Evolutionary conservation across 2,797 vertebrate genomes (phyloP), one percentile per base, ranked within the genome.

Genomic region (Oreortyx pictus): DNA sequence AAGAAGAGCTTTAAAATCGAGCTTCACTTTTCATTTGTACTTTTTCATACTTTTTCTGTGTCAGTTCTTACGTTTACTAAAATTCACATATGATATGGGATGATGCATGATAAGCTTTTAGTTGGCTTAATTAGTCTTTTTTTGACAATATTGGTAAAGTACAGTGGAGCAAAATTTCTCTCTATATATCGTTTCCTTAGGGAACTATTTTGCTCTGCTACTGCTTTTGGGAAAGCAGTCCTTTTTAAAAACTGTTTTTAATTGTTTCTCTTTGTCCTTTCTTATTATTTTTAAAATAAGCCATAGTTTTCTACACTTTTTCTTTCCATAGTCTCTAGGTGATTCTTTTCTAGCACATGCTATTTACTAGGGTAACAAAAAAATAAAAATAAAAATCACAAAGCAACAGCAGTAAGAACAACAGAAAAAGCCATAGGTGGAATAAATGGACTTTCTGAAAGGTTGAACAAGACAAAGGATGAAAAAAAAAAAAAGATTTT

Each of bases 371-470:
- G 84, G 41, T 87, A 91, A 37, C 31, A 66, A 10, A 78, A 88
- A 49, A 47, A 47, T 11, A 64, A 95, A 88, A 91, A n/a, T 39
- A 33, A 57, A 57, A 57, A 57, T n/a, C 56, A 33, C 31, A 56
- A 19, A 20, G 4, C n/a, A 59, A 15, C 57, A 59, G 33, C 19
- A 43, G 37, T 39, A 62, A 19, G 17, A 62, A 64, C 27, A 43
- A 31, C 61, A 64, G 27, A 43, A 43, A 64, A 64, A 64, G 27
- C 70, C 86, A 68, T 54, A 84, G 59, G 24, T 72, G 87, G 90
- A 87, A 91, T 94, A 81, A 79, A 57, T 82, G 66, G 92, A 88
- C 86, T 86, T 96, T 54, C 74, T 95, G 74, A 92, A 93, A 92
- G 81, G 39, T 75, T 87, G 39, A 56, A 76, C 37, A 22, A 60